These are phyloP conservation scores for Oryzaephilus surinamensis DNA, from an alignment of 1,140 invertebrate species.

Conservation along the genomic window DNA sequence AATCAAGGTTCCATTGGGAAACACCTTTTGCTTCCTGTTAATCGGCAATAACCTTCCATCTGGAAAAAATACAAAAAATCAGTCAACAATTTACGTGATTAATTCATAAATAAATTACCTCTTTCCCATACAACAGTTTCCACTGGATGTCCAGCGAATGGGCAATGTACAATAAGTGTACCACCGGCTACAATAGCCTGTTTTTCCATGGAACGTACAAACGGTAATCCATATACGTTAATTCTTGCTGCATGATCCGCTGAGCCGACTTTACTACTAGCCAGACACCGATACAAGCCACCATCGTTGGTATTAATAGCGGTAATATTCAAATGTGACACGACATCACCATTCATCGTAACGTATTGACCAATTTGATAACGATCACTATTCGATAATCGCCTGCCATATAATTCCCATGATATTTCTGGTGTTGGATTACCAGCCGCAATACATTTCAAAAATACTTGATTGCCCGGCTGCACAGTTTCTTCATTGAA, in stretches of 20 bases:
- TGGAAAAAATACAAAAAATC: slow-evolving; percentile 26
- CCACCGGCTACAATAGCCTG: slow-evolving; percentile 90
- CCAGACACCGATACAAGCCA: slow-evolving; percentile 79
- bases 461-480: slow-evolving; percentile 71
- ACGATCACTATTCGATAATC: slow-evolving; percentile 68
- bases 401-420: slow-evolving; percentile 86
- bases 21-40: slow-evolving; percentile 90
- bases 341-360: slow-evolving; percentile 80
- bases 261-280: slow-evolving; percentile 82
- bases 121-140: slow-evolving; percentile 89
- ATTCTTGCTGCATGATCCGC: slow-evolving; percentile 77
- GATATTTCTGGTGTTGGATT: slow-evolving; percentile 91
- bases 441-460: slow-evolving; percentile 68
- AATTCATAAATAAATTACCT: slow-evolving; percentile 45
- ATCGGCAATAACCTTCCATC: slow-evolving; percentile 71
- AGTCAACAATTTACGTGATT: neutral
- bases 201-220: slow-evolving; percentile 86
- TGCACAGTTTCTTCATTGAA: slow-evolving; percentile 80
- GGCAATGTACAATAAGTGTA: slow-evolving; percentile 77
- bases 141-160: slow-evolving; percentile 90
- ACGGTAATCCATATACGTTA: slow-evolving; percentile 86
- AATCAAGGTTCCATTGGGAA: slow-evolving; percentile 85
- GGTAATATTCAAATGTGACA: slow-evolving; percentile 88
- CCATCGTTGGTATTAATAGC: slow-evolving; percentile 87
- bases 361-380: slow-evolving; percentile 79